These are phyloP conservation scores for Chloroceryle inda DNA, from an alignment of 2,797 vertebrate species.

Conservation along the genomic window DNA sequence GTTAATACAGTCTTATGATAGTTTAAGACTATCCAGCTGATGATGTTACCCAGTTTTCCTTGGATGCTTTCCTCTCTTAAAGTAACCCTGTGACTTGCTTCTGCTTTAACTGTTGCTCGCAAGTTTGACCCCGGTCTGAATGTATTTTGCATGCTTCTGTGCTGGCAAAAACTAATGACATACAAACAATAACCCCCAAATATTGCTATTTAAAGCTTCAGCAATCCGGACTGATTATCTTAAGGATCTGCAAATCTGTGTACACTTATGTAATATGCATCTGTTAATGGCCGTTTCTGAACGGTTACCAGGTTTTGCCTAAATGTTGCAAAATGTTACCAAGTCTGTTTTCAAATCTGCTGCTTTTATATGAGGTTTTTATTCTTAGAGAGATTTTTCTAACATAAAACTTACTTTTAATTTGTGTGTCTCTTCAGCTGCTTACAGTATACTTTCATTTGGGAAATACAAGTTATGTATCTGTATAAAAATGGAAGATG, in stretches of 20 bases:
- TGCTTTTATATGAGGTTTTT: not conserved
- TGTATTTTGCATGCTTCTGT: not conserved
- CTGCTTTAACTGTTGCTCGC: not conserved
- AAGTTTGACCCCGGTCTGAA: not conserved
- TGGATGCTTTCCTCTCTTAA: not conserved
- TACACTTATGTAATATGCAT: slow-evolving; percentile 40
- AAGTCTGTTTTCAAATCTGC: not conserved
- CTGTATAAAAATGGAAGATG: not conserved
- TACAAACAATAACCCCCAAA: slow-evolving; percentile 22
- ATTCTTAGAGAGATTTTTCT: not conserved
- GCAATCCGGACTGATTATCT: slow-evolving; percentile 41
- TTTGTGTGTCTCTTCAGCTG: not conserved
- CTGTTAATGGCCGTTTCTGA: slow-evolving; percentile 40
- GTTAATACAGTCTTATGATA: not conserved
- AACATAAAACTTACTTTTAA: not conserved
- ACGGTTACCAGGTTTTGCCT: slow-evolving; percentile 26
- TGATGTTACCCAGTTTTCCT: not conserved
- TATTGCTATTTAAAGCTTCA: slow-evolving; percentile 58
- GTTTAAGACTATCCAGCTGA: not conserved
- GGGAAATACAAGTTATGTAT: not conserved
- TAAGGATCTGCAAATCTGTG: slow-evolving; percentile 44
- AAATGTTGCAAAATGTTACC: slow-evolving; percentile 20
- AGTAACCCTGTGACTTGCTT: not conserved
- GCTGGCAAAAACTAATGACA: not conserved
- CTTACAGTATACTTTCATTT: not conserved